A percentile compares a stretch with the other conserved stretches of the same genome.
Evolutionary conservation across 1,140 invertebrate genomes (phyloP).

Genomic region (Drosophila lini): DNA sequence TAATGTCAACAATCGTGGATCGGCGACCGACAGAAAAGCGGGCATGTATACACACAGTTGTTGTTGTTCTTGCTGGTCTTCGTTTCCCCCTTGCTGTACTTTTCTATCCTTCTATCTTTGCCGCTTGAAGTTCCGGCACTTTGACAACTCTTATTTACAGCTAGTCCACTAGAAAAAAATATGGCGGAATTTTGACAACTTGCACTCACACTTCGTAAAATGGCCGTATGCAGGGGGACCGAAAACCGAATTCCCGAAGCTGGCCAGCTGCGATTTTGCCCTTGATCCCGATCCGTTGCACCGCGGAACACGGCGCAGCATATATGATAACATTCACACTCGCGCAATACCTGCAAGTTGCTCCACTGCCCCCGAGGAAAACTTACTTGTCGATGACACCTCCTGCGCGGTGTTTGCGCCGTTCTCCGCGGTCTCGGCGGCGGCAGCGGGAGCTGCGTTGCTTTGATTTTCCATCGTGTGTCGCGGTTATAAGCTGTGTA

Average conservation of each 20-base stretch:
- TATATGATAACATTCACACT: conserved; percentile 45
- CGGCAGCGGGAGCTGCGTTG: conserved; percentile 76
- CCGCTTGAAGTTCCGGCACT: conserved; percentile 42
- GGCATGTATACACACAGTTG: conserved; percentile 40
- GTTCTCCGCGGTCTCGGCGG: conserved; percentile 65
- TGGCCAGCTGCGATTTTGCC: conserved; percentile 39
- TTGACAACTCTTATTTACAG: conserved; percentile 77
- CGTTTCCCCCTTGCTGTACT: conserved; percentile 31
- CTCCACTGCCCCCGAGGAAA: conserved; percentile 18
- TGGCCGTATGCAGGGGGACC: conserved; percentile 49
- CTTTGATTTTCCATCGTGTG: conserved; percentile 82
- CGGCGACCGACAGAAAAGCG: conserved; percentile 52
- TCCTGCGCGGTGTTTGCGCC: conserved; percentile 76
- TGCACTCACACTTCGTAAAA: conserved; percentile 60
- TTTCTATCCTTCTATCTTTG: conserved; percentile 18
- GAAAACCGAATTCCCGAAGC: conserved; percentile 13
- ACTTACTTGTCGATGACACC: conserved; percentile 84
- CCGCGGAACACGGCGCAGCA: conserved; percentile 28
- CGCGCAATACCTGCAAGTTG: conserved; percentile 35
- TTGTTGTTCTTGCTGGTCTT: conserved; percentile 5
- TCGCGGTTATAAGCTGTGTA: conserved; percentile 74
- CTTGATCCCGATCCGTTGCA: conserved; percentile 59
- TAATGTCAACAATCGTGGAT: conserved; percentile 65
- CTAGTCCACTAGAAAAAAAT: conserved; percentile 70
- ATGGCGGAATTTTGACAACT: conserved; percentile 78